Evolutionary conservation across 1,140 invertebrate species (phyloP).

Genomic region (Listronotus oregonensis): DNA sequence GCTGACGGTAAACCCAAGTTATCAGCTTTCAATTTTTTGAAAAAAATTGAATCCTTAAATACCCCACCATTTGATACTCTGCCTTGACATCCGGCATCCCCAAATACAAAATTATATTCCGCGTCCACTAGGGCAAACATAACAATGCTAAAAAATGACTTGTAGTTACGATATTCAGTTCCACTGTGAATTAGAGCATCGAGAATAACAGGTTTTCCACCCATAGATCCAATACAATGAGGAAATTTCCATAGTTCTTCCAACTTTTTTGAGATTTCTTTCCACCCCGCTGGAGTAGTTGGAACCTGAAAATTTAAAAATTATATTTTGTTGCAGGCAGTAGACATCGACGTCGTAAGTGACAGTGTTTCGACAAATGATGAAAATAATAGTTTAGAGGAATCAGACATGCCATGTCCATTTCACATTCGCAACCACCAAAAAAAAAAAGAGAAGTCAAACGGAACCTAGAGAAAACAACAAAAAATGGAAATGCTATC

Average conservation of each 20-base stretch:
- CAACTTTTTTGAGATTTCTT: constrained; percentile 12
- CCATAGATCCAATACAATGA: constrained; percentile 28
- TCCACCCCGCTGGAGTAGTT: constrained; percentile 6
- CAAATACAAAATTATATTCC: no score
- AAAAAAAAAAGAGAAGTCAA: no score
- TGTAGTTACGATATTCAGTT: constrained; percentile 31
- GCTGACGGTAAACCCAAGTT: background rate
- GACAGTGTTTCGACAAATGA: constrained; percentile 14
- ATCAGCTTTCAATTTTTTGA: constrained; percentile 4
- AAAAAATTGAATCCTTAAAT: constrained; percentile 13
- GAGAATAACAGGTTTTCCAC: constrained; percentile 27
- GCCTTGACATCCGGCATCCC: no score
- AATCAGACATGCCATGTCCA: no score
- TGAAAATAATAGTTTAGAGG: constrained; percentile 11
- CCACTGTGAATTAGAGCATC: constrained; percentile 20
- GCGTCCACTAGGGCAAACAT: no score
- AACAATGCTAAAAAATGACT: no score
- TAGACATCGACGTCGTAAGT: constrained; percentile 14
- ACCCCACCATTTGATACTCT: no score
- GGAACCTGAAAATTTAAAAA: constrained; percentile 16
- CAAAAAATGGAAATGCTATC: no score
- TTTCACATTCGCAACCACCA: no score
- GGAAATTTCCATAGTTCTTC: constrained; percentile 16
- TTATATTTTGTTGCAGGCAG: constrained; percentile 12
- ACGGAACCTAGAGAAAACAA: no score